Evolutionary conservation across 2,113 vertebrate genomes (phyloP), one percentile per base, ranked within the genome.

Genomic region (Dicerorhinus sumatrensis): DNA sequence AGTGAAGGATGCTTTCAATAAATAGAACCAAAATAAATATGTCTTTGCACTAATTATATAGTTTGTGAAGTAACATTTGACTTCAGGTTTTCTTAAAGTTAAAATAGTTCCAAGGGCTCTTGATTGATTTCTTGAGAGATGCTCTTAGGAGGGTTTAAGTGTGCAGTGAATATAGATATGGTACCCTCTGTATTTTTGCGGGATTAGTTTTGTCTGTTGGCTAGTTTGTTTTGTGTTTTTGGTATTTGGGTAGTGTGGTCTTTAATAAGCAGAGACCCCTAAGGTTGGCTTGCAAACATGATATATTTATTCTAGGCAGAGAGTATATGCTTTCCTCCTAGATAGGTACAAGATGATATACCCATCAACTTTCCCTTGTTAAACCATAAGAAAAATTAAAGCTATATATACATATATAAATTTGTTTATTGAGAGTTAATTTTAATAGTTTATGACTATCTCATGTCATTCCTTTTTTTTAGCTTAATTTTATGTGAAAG

Each of bases 1-100:
- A 88, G 72, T 91, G n/a, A 94, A 81, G 70, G 39, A 73, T 93
- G 51, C 73, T 89, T 95, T 97, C 51, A 96, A 63, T 62, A 96
- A 87, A 75, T 70, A 79, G 91, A 93, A 96, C 81, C 60, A 93
- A 96, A 97, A 92, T 97, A 92, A 96, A 48, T 90, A 89, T 12
- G 69, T 94, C 36, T 96, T 97, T 86, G 73, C 14, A 70, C 81
- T 97, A 95, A 97, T 96, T 93, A 91, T 75, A 91, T 75, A 69
- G 72, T 73, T 42, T 60, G n/a, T 92, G 63, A 97, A 89, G 65
- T 46, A 93, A 94, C 58, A 67, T 93, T 96, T 92, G 62, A 88
- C 73, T 95, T 97, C 31, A 91, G 65, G 73, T 93, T 93, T 97
- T 94, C 63, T 79, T 85, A 89, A 73, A 33, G 42, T 86, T 95